These are phyloP conservation scores for Euglossa dilemma DNA, from an alignment of 1,140 invertebrate genomes.

Conservation along the genomic window DNA sequence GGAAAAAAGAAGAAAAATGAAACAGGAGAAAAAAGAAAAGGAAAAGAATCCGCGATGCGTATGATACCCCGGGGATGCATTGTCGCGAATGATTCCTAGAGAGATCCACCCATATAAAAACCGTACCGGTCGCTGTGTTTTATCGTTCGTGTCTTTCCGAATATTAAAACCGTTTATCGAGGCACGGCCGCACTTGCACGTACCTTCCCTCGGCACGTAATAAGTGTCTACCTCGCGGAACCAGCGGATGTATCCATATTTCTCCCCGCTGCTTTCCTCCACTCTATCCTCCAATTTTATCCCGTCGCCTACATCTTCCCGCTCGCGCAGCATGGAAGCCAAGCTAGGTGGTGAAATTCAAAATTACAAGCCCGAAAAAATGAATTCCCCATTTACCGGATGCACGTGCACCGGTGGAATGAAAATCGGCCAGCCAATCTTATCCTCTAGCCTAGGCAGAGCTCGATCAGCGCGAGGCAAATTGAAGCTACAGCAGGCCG, in stretches of 20 bases:
- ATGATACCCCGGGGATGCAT: not conserved
- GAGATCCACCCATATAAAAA: not conserved
- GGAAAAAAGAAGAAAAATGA: too few relatives aligned
- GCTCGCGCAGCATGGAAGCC: not conserved
- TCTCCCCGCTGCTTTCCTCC: not conserved
- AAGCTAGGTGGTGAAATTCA: not conserved
- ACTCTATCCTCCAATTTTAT: too few relatives aligned
- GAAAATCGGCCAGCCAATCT: slow-evolving; percentile 48
- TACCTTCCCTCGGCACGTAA: not conserved
- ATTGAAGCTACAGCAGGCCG: slow-evolving; percentile 10
- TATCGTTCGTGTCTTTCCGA: slow-evolving; percentile 6
- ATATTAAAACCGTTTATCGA: slow-evolving; percentile 49
- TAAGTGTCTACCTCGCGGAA: not conserved
- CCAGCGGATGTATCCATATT: not conserved
- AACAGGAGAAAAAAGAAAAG: not conserved
- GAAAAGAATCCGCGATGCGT: not conserved
- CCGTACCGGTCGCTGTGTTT: not conserved
- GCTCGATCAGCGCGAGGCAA: slow-evolving; percentile 19
- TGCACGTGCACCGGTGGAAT: not conserved
- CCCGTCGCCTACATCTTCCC: not conserved
- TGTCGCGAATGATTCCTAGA: not conserved
- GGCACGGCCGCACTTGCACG: not conserved
- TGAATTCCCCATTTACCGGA: not conserved
- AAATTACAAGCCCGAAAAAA: slow-evolving; percentile 15
- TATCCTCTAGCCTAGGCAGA: not conserved